These are phyloP conservation scores for Mionectes macconnelli DNA, from an alignment of 2,113 vertebrate species.

Conservation along the genomic window DNA sequence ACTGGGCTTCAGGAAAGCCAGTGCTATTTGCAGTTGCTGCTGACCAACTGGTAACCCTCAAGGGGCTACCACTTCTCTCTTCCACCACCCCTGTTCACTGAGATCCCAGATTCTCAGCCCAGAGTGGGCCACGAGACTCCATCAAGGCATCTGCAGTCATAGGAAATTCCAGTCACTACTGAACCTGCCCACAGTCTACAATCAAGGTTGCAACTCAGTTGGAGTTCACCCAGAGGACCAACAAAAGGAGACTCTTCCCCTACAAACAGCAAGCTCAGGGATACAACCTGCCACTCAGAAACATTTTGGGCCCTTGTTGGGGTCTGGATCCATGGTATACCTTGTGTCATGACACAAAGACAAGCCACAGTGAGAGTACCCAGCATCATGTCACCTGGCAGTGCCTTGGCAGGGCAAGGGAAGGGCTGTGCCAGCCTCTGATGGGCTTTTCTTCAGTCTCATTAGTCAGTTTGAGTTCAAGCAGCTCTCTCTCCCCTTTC, in stretches of 20 bases:
- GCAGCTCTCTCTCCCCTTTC: slow-evolving; percentile 58
- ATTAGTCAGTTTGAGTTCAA: slow-evolving; percentile 58
- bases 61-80: neutral
- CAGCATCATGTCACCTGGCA: neutral
- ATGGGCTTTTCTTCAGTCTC: slow-evolving; percentile 49
- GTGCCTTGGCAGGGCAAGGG: neutral
- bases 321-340: neutral
- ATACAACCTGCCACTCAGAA: neutral
- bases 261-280: neutral
- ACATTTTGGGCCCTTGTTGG: neutral
- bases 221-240: neutral
- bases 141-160: fast-evolving
- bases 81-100: neutral
- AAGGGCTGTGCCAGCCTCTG: slow-evolving; percentile 30
- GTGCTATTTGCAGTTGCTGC: neutral
- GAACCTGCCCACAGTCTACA: neutral
- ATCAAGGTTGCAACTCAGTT: fast-evolving
- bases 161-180: neutral
- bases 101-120: neutral
- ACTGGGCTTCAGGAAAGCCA: fast-evolving
- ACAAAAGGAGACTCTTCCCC: neutral
- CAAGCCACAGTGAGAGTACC: neutral
- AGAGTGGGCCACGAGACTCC: neutral
- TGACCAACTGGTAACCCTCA: neutral
- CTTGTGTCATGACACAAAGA: neutral